phyloP scores from a whole-genome alignment of 2,113 vertebrate genomes.

The Oxygymnocypris stewartii region DNA sequence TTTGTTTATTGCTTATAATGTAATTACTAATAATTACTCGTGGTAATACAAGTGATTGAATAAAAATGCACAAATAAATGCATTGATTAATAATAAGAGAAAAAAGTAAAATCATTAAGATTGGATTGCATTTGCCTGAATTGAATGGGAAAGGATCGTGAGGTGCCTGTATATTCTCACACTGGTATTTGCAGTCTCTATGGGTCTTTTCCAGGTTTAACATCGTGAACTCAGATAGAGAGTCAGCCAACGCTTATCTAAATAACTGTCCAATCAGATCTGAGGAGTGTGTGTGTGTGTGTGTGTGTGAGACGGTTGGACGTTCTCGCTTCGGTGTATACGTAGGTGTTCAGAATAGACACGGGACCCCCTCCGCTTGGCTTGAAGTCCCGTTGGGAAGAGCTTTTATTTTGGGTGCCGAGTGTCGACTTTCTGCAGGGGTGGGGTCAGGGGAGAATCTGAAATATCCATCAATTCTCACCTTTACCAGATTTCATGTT shows the following conservation, averaged over 20 bases:
- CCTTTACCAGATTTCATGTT: not conserved
- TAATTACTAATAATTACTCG: too few species aligned
- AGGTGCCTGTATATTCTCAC: not conserved
- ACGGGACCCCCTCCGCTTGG: conserved; percentile 66
- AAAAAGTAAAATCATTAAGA: too few species aligned
- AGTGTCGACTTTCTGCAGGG: conserved; percentile 71
- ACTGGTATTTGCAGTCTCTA: not conserved
- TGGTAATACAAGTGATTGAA: too few species aligned
- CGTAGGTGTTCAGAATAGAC: conserved; percentile 50
- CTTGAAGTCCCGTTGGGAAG: conserved; percentile 67
- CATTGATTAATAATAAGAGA: too few species aligned
- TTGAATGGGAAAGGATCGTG: too few species aligned
- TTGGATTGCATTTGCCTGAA: too few species aligned
- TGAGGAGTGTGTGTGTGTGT: conserved; percentile 44
- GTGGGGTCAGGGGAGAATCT: conserved; percentile 32
- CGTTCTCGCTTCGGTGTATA: conserved; percentile 2
- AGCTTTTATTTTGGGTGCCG: conserved; percentile 74
- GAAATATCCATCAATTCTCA: not conserved
- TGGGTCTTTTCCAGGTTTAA: conserved; percentile 25
- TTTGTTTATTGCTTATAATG: too few species aligned
- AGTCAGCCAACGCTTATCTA: conserved; percentile 28
- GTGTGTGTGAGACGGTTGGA: conserved; percentile 14
- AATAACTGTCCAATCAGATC: conserved; percentile 52
- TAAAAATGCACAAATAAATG: too few species aligned
- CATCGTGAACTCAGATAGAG: not conserved